phyloP scores from a whole-genome alignment of 2,113 vertebrate genomes.

The Tragulus kanchil region DNA sequence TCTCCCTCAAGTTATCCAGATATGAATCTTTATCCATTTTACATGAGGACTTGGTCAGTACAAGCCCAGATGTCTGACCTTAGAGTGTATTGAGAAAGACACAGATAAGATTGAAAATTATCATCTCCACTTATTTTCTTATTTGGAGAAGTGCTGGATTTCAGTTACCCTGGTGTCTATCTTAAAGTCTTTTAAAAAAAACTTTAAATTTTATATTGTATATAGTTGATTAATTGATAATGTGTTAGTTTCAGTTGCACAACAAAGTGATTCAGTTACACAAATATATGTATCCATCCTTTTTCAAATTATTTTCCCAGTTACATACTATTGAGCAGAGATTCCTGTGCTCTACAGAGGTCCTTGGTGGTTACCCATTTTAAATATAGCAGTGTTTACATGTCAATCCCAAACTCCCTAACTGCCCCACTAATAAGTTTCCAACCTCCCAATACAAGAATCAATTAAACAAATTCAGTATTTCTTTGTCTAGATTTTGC shows the following conservation, averaged over 20 bases:
- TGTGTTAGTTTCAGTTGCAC: not conserved
- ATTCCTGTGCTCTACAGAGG: not conserved
- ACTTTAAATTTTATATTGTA: not conserved
- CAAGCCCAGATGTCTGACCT: not conserved
- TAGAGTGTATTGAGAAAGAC: not conserved
- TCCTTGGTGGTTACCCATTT: not conserved
- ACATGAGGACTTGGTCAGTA: not conserved
- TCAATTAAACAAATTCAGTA: not conserved
- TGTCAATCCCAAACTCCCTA: not conserved
- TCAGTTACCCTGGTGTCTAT: not conserved
- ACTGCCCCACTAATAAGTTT: not conserved
- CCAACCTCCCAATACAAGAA: not conserved
- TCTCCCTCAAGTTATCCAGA: not conserved
- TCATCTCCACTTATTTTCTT: not conserved
- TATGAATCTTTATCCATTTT: not conserved
- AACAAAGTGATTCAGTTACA: not conserved
- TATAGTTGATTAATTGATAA: not conserved
- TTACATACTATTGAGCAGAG: not conserved
- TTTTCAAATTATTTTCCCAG: not conserved
- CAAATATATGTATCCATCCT: not conserved
- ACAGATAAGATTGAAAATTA: not conserved
- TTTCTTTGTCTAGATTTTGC: slow-evolving; percentile 26
- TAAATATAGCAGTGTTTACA: not conserved
- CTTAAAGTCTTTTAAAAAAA: not conserved
- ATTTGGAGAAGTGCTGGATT: slow-evolving; percentile 1